Evolutionary conservation across 1,140 invertebrate genomes (phyloP).

Genomic region (Drosophila simulans): DNA sequence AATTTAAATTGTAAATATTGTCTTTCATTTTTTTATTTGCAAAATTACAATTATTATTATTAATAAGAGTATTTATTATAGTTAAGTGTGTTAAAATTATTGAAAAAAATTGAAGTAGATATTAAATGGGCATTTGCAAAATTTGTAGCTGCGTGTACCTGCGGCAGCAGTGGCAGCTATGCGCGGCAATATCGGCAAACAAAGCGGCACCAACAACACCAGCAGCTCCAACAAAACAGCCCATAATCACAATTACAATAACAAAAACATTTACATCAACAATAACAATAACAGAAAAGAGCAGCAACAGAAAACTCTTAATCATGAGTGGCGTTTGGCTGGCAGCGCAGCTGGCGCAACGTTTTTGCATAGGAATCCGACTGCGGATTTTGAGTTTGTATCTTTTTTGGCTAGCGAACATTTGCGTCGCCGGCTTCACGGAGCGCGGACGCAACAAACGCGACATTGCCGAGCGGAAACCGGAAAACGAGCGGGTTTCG

Average conservation of each 20-base stretch:
- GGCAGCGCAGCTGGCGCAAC: conserved; percentile 39
- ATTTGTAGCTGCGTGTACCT: conserved; percentile 1
- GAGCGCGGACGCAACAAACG: conserved; percentile 64
- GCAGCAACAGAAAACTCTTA: conserved; percentile 40
- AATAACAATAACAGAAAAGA: conserved; percentile 39
- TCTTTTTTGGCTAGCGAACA: conserved; percentile 72
- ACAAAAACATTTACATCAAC: conserved; percentile 21
- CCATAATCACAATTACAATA: conserved; percentile 48
- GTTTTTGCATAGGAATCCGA: conserved; percentile 48
- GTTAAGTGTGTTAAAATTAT: too few relatives aligned
- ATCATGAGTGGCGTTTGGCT: conserved; percentile 34
- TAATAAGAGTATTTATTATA: too few relatives aligned
- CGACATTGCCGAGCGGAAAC: conserved; percentile 48
- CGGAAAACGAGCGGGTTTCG: conserved; percentile 52
- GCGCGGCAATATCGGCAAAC: conserved; percentile 4
- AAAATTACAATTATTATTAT: too few relatives aligned
- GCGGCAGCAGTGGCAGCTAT: neutral
- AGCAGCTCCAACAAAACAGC: conserved; percentile 27
- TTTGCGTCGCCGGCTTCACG: conserved; percentile 73
- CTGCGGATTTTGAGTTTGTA: conserved; percentile 11
- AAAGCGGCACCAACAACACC: conserved; percentile 4
- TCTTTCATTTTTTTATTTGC: neutral
- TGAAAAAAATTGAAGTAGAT: too few relatives aligned
- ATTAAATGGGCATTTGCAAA: neutral
- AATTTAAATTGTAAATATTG: too few relatives aligned